Base-by-base conservation (phyloP, 1,140 invertebrate species). In the Mycetomoellerius zeteki region DNA sequence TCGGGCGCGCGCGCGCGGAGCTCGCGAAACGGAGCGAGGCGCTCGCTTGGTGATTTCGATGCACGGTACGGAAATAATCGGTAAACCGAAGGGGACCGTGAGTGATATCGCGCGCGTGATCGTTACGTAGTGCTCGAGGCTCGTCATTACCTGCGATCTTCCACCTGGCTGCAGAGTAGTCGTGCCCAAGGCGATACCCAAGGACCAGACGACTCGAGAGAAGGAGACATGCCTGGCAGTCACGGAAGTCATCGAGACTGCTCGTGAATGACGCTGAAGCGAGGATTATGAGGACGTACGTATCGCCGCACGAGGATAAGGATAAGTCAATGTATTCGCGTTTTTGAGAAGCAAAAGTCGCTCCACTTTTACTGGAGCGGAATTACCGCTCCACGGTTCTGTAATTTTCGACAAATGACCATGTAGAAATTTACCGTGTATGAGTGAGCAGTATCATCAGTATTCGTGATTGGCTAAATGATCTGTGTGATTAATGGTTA, bases 271-370 rank as follows among this genome's bases (percentile, higher is more conserved):
- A 82, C 65, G 77, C 62, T 60, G 69, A 69, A n/a, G 16, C 50
- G 72, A 64, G 58, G 86, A 90, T 77, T 30, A 90, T 88, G 89
- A 88, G 86, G 86, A 90, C 75, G 89, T 90, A 85, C 65, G 89
- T 90, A 90, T 90, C 33, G 16, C 3, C 56, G 54, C 33, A 54
- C 69, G 62, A 37, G 52, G 10, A 69, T 69, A 47, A 47, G 87
- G 52, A 72, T 60, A 71, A 43, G 43, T 72, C 33, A 24, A 56
- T 19, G 14, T 54, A 76, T 54, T 78, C n/a, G 14, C 12, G 43
- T 85, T 85, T 67, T 72, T 24, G 12, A 30, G 21, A 69, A 30
- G 14, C 52, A n/a, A 14, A 10, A 56, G 27, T 47, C 27, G 69
- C 75, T 89, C 62, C 69, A 80, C 71, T 89, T 89, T 60, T 86